Conservation (phyloP, 1,140 invertebrate species). For the Xylocopa sonorina region DNA sequence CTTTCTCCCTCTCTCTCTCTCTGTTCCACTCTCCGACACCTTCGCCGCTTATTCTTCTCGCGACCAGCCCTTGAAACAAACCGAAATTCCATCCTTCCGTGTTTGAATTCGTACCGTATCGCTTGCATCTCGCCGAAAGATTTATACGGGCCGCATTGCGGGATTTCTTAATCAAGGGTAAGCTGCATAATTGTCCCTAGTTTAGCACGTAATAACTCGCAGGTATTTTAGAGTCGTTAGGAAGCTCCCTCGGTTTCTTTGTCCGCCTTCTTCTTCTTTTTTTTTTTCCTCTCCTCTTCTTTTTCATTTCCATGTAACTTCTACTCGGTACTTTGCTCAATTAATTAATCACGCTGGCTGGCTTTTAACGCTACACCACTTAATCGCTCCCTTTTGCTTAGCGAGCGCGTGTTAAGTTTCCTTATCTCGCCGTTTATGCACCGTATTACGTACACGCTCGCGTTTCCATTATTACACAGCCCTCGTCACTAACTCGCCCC, state of each 20-base stretch:
- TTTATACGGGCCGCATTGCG: too few species aligned
- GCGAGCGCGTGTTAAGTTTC: not conserved
- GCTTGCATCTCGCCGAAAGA: too few species aligned
- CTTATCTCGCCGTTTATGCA: conserved; percentile 10
- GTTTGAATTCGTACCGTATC: too few species aligned
- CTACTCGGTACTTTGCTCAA: not conserved
- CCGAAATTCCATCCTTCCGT: not conserved
- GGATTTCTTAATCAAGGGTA: not conserved
- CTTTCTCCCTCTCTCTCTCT: too few species aligned
- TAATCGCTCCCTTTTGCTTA: conserved; percentile 18
- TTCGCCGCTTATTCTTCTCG: too few species aligned
- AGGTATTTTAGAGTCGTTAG: not conserved
- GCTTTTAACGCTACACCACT: conserved; percentile 17
- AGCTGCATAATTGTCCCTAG: not conserved
- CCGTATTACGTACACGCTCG: not conserved
- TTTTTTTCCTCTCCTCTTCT: not conserved
- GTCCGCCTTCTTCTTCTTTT: too few species aligned
- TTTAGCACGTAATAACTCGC: not conserved
- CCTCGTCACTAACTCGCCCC: too few species aligned
- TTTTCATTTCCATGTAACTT: not conserved
- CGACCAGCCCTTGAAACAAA: not conserved
- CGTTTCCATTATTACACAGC: conserved; percentile 30
- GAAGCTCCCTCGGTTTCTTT: not conserved
- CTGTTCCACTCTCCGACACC: not conserved
- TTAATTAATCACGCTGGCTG: conserved; percentile 30